Evolutionary conservation across 2,797 vertebrate species (phyloP).

Genomic region (Leptodactylus fallax): DNA sequence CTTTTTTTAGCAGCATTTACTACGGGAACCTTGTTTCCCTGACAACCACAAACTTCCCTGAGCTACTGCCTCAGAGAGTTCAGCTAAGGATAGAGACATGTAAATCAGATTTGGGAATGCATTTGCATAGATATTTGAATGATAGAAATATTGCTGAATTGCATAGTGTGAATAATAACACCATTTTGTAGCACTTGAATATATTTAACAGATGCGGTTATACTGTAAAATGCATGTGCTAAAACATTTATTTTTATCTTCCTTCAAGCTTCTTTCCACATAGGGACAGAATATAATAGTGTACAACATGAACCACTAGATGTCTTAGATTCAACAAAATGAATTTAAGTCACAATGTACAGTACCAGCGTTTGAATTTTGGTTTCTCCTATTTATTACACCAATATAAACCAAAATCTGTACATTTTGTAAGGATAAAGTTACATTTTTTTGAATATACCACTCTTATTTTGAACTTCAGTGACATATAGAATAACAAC

Average conservation of each 20-base stretch:
- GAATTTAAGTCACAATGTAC: too few relatives aligned
- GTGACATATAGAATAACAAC: too few relatives aligned
- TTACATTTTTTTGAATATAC: too few relatives aligned
- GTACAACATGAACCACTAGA: background rate
- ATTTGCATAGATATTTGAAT: conserved; percentile 54
- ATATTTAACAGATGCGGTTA: background rate
- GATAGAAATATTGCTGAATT: conserved; percentile 41
- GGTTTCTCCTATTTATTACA: too few relatives aligned
- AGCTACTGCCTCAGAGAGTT: conserved; percentile 48
- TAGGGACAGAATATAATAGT: background rate
- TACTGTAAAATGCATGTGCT: conserved; percentile 12
- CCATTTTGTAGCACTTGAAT: background rate
- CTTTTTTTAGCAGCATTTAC: conserved; percentile 62
- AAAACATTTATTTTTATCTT: conserved; percentile 30
- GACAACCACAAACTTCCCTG: conserved; percentile 59
- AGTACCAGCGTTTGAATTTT: too few relatives aligned
- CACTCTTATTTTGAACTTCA: too few relatives aligned
- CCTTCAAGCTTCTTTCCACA: background rate
- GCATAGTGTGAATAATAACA: conserved; percentile 12
- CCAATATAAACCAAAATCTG: too few relatives aligned
- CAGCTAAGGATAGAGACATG: conserved; percentile 58
- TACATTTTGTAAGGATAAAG: too few relatives aligned
- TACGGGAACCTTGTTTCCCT: conserved; percentile 56
- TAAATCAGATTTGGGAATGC: conserved; percentile 51
- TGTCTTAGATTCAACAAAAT: too few relatives aligned